Evolutionary conservation across 2,888 invertebrate species (phyloP).

Genomic region (Octodonta nipae): DNA sequence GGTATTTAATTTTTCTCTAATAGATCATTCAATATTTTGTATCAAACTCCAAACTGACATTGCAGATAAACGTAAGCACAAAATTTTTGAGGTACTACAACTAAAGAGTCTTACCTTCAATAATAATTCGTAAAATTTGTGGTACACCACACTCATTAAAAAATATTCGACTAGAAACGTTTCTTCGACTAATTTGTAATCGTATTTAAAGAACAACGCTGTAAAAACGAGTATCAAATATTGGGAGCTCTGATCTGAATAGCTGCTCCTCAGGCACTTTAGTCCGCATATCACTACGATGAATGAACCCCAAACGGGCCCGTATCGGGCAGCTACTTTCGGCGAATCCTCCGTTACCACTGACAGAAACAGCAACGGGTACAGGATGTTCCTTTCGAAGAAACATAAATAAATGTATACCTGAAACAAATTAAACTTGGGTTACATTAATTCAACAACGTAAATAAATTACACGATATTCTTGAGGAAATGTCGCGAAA

Average conservation of each 20-base stretch:
- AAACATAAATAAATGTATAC: slow-evolving; percentile 80
- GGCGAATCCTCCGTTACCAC: slow-evolving; percentile 77
- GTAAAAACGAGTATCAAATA: slow-evolving; percentile 85
- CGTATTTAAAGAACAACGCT: slow-evolving; percentile 74
- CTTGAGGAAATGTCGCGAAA: no score
- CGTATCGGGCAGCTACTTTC: slow-evolving; percentile 62
- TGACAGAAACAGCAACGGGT: slow-evolving; percentile 80
- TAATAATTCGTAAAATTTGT: slow-evolving; percentile 82
- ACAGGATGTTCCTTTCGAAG: slow-evolving; percentile 80
- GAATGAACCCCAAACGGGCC: slow-evolving; percentile 64
- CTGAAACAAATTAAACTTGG: slow-evolving; percentile 38
- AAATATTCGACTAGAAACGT: slow-evolving; percentile 89
- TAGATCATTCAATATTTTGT: no score
- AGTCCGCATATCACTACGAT: slow-evolving; percentile 74
- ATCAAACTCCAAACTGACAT: not conserved
- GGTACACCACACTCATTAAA: slow-evolving; percentile 73
- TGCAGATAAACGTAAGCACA: not conserved
- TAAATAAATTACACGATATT: no score
- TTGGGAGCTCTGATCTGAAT: slow-evolving; percentile 82
- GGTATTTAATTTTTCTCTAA: no score
- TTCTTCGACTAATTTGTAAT: slow-evolving; percentile 64
- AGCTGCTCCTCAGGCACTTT: slow-evolving; percentile 78
- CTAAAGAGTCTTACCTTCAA: slow-evolving; percentile 58
- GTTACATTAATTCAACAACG: no score
- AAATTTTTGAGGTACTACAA: no score